Evolutionary conservation across 2,797 vertebrate species (phyloP).

Genomic region (Hydrolagus colliei): DNA sequence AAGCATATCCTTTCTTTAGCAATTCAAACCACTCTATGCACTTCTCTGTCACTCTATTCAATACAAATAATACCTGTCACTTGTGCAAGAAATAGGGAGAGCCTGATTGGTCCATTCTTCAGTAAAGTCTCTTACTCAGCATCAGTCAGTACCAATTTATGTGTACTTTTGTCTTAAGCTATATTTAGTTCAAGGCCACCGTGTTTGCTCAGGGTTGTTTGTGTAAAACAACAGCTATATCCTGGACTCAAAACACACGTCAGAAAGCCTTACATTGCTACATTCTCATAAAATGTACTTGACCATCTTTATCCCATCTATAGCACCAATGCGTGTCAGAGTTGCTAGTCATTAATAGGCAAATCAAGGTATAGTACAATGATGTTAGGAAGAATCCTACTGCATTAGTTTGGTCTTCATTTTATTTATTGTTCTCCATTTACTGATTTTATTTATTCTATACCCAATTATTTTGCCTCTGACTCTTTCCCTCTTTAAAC

Average conservation of each 20-base stretch:
- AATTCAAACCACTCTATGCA: neutral
- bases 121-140: too few relatives aligned
- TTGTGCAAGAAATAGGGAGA: neutral
- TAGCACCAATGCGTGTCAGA: neutral
- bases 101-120: neutral
- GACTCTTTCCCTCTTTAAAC: neutral
- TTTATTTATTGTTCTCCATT: neutral
- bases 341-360: neutral
- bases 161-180: slow-evolving; percentile 2
- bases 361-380: neutral
- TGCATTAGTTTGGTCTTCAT: neutral
- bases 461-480: neutral
- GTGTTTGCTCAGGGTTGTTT: neutral
- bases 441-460: too few relatives aligned
- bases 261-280: neutral
- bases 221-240: neutral
- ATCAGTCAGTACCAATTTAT: neutral
- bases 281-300: neutral
- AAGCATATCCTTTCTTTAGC: too few relatives aligned
- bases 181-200: slow-evolving; percentile 9
- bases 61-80: neutral
- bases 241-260: neutral
- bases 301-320: neutral
- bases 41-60: neutral
- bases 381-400: neutral